A percentile compares a stretch with the other conserved stretches of the same genome.
Conservation (phyloP, 2,797 vertebrate species). For the Oceanodroma leucorhoa region DNA sequence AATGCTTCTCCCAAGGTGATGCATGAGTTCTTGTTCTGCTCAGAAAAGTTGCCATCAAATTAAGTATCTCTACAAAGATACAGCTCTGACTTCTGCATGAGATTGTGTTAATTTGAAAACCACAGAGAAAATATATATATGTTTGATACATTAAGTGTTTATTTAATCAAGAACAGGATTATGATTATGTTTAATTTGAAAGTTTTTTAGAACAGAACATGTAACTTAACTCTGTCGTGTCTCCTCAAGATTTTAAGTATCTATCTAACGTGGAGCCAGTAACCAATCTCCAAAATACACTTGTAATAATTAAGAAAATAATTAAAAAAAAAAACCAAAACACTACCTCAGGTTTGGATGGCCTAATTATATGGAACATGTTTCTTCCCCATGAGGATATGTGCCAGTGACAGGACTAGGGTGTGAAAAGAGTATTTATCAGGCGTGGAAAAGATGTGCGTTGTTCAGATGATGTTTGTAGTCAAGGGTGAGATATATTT, state of each 20-base stretch:
- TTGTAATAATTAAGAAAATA: background rate
- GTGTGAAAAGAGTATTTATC: slow-evolving; percentile 5
- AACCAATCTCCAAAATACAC: background rate
- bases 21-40: background rate
- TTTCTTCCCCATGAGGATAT: background rate
- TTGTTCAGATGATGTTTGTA: background rate
- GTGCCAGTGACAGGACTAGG: background rate
- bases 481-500: background rate
- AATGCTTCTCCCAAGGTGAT: background rate
- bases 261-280: background rate
- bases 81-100: background rate
- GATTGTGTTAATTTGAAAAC: slow-evolving; percentile 2
- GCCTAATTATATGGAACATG: background rate
- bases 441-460: background rate
- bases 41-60: background rate
- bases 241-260: background rate
- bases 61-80: background rate
- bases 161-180: background rate
- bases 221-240: background rate
- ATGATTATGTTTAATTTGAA: background rate
- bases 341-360: fast-evolving
- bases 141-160: background rate
- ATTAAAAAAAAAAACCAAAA: background rate
- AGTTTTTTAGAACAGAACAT: background rate
- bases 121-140: background rate